These are phyloP conservation scores for Margaritifera margaritifera DNA, from an alignment of 2,888 invertebrate species.

Conservation along the genomic window DNA sequence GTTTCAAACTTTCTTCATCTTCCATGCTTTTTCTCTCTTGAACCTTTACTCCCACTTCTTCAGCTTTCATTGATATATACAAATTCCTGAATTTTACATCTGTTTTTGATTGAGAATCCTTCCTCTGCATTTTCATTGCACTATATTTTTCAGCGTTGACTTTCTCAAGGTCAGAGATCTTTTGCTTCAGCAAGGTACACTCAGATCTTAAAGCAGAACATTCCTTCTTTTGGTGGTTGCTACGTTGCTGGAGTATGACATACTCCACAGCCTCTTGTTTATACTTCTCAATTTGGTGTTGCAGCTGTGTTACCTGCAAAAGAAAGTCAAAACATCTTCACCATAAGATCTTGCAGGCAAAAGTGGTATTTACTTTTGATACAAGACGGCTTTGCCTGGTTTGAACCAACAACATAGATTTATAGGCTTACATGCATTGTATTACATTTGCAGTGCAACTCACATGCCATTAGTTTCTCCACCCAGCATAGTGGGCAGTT, in stretches of 20 bases:
- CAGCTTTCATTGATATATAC: slow-evolving; percentile 17
- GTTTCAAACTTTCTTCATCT: slow-evolving; percentile 34
- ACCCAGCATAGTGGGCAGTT: too few relatives aligned
- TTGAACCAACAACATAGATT: too few relatives aligned
- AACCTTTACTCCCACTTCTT: slow-evolving; percentile 22
- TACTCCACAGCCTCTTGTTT: slow-evolving; percentile 48
- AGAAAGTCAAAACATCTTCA: background rate
- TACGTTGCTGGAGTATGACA: slow-evolving; percentile 44
- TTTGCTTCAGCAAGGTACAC: slow-evolving; percentile 27
- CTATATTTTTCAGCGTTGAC: slow-evolving; percentile 22
- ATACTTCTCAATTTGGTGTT: slow-evolving; percentile 45
- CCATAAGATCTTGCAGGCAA: background rate
- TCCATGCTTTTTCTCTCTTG: slow-evolving; percentile 30
- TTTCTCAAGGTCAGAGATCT: slow-evolving; percentile 26
- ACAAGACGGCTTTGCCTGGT: too few relatives aligned
- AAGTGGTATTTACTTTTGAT: too few relatives aligned
- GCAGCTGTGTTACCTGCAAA: slow-evolving; percentile 44
- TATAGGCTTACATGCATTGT: too few relatives aligned
- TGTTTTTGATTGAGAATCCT: slow-evolving; percentile 28
- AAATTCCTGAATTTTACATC: slow-evolving; percentile 26
- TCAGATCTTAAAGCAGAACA: slow-evolving; percentile 26
- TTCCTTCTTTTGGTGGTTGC: slow-evolving; percentile 29
- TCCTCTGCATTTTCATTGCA: slow-evolving; percentile 30
- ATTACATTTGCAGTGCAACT: too few relatives aligned
- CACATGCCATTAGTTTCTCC: too few relatives aligned